These are phyloP conservation scores for Brachionus asplanchnoidis DNA, from an alignment of 1,140 invertebrate species.

Conservation along the genomic window DNA sequence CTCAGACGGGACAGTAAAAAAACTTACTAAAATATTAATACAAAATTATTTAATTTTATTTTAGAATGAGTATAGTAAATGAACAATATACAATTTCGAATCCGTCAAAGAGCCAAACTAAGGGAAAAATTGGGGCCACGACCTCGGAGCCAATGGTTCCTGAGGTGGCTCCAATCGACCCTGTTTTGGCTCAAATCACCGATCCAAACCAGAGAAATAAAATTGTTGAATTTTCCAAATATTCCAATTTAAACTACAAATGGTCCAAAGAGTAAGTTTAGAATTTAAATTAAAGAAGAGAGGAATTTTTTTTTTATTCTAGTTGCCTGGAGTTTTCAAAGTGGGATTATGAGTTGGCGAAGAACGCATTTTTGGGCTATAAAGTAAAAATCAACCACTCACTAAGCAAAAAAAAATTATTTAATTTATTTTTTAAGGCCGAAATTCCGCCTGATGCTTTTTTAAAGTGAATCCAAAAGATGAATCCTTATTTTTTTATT, in stretches of 20 bases:
- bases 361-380: background rate
- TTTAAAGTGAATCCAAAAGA: background rate
- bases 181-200: background rate
- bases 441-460: background rate
- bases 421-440: background rate
- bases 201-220: background rate
- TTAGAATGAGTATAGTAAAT: slow-evolving; percentile 39
- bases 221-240: slow-evolving; percentile 9
- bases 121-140: background rate
- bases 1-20: slow-evolving; percentile 24
- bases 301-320: background rate
- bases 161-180: background rate
- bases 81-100: slow-evolving; percentile 31
- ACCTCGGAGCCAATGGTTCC: background rate
- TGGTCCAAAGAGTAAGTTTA: slow-evolving; percentile 36
- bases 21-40: background rate
- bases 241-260: slow-evolving; percentile 7
- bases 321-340: slow-evolving; percentile 23
- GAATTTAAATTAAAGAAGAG: background rate
- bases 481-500: background rate
- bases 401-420: background rate
- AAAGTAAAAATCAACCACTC: background rate
- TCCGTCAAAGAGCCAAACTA: background rate
- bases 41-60: background rate
- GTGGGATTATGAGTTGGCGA: slow-evolving; percentile 23